Conservation (phyloP, 2,797 vertebrate species). For the Cossypha dichroa region DNA sequence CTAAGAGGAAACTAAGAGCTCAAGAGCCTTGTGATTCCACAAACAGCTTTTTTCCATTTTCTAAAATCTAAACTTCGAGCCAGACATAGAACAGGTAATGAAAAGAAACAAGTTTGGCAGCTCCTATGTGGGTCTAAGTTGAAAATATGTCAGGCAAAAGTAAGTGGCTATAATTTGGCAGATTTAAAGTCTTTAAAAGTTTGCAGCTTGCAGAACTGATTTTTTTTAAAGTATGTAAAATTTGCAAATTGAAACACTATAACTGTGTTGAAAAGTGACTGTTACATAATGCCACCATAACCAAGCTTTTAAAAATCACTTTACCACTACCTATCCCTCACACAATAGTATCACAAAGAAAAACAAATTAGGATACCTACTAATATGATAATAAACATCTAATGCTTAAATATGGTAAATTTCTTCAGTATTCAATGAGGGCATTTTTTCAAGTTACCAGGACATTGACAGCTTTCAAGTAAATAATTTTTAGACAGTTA, state of each 20-base stretch:
- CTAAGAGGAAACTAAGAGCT: constrained; percentile 85
- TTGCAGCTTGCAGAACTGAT: constrained; percentile 68
- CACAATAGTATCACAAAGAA: not conserved
- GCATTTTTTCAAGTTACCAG: not conserved
- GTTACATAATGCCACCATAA: constrained; percentile 53
- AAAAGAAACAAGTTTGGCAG: constrained; percentile 84
- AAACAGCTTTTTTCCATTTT: constrained; percentile 86
- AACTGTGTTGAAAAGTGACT: constrained; percentile 63
- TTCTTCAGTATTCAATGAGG: not conserved
- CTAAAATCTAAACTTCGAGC: constrained; percentile 81
- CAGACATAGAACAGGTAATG: constrained; percentile 84
- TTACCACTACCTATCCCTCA: not conserved
- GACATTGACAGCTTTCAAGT: not conserved
- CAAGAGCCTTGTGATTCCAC: constrained; percentile 82
- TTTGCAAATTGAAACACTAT: constrained; percentile 76
- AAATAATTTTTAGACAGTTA: not conserved
- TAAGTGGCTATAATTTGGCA: constrained; percentile 81
- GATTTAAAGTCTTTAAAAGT: constrained; percentile 79
- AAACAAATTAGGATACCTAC: not conserved
- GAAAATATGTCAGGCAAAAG: constrained; percentile 79
- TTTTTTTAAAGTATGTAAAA: constrained; percentile 59
- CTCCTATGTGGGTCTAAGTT: constrained; percentile 74
- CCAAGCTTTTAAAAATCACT: constrained; percentile 19
- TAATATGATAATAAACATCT: not conserved
- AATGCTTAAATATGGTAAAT: not conserved